These are phyloP conservation scores for Lobophora halterata DNA, from an alignment of 2,888 invertebrate species.

Conservation along the genomic window DNA sequence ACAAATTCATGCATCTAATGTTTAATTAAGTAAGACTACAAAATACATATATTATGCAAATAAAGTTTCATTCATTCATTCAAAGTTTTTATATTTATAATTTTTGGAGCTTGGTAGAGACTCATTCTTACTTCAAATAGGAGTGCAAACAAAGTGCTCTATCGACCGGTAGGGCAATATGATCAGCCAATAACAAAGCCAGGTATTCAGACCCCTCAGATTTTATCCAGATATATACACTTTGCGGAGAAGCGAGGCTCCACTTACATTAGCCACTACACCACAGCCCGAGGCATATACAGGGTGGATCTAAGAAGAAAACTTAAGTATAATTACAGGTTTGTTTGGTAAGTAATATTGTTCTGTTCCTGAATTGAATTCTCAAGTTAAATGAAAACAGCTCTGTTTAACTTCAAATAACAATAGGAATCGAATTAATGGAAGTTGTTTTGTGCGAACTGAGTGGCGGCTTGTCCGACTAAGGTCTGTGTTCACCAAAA, in stretches of 20 bases:
- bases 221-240: conserved; percentile 12
- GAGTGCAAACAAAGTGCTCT: conserved; percentile 43
- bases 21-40: too few species aligned
- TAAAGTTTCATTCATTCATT: too few species aligned
- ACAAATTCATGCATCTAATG: too few species aligned
- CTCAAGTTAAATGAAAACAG: neutral
- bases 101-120: neutral
- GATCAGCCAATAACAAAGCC: conserved; percentile 36
- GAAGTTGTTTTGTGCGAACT: too few species aligned
- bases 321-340: conserved; percentile 5
- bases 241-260: conserved; percentile 15
- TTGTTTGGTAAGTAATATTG: conserved; percentile 17
- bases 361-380: conserved; percentile 13
- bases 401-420: neutral
- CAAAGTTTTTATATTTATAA: too few species aligned
- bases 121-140: conserved; percentile 2
- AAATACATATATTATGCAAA: too few species aligned
- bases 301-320: conserved; percentile 14
- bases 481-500: too few species aligned
- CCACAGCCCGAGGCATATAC: conserved; percentile 25
- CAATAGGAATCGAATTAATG: conserved; percentile 7
- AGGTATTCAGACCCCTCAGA: conserved; percentile 24
- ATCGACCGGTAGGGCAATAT: conserved; percentile 39
- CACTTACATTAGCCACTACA: conserved; percentile 21
- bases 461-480: too few species aligned